Conservation (phyloP, 2,888 invertebrate species). For the Aphrophora alni region DNA sequence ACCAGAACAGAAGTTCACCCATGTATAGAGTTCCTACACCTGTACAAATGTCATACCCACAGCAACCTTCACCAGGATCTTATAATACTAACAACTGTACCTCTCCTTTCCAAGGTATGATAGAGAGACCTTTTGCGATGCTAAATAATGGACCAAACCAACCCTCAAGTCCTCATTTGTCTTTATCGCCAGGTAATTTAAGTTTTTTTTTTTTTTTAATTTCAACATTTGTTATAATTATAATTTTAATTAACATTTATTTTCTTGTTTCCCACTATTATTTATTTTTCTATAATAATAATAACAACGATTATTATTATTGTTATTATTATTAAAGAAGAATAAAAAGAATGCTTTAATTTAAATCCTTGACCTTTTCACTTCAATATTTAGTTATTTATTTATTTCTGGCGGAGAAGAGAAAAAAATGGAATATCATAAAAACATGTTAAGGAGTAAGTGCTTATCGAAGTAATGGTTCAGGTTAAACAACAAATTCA, state of each 20-base stretch:
- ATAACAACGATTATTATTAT: too few species aligned
- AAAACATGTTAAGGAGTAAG: too few species aligned
- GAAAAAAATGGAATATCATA: too few species aligned
- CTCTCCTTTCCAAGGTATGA: conserved; percentile 1
- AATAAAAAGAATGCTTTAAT: too few species aligned
- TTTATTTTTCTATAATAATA: too few species aligned
- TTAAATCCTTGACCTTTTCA: too few species aligned
- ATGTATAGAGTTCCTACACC: conserved; percentile 23
- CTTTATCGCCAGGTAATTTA: neutral
- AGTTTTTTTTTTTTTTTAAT: neutral
- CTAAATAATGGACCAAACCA: neutral
- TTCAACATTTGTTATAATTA: neutral
- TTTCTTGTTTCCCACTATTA: too few species aligned
- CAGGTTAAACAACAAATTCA: too few species aligned
- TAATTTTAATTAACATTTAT: neutral
- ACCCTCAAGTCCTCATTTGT: neutral
- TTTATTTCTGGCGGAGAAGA: too few species aligned
- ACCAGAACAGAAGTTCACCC: neutral
- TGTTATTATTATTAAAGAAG: too few species aligned
- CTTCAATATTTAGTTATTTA: too few species aligned
- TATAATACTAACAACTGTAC: neutral
- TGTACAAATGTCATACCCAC: conserved; percentile 6
- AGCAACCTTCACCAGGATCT: neutral
- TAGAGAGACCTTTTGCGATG: conserved; percentile 22
- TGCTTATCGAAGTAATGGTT: too few species aligned